Percentiles rank a stretch among this genome's conserved stretches.
phyloP scores from a whole-genome alignment of 2,797 vertebrate genomes.

The Pantherophis alleghaniensis region DNA sequence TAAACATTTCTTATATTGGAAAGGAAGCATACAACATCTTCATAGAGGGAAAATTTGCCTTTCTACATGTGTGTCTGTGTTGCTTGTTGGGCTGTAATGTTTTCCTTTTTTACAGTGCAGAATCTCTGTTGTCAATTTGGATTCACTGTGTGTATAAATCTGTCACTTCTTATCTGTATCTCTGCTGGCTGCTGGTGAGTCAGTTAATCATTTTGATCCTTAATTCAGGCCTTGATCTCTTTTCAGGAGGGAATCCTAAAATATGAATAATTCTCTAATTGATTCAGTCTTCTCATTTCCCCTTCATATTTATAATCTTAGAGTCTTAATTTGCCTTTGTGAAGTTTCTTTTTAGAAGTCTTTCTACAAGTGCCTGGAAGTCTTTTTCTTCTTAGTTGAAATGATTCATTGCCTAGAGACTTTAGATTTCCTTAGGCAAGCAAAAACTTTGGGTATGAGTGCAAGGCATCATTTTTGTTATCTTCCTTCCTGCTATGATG shows the following conservation, averaged over 20 bases:
- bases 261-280: conserved; percentile 44
- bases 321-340: conserved; percentile 33
- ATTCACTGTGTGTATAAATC: conserved; percentile 24
- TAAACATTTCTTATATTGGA: conserved; percentile 20
- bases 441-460: not conserved
- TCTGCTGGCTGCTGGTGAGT: conserved; percentile 31
- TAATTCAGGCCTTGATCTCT: conserved; percentile 51
- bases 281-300: conserved; percentile 33
- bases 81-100: conserved; percentile 48
- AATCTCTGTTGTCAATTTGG: conserved; percentile 31
- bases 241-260: conserved; percentile 39
- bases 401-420: not conserved
- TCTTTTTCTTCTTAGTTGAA: conserved; percentile 17
- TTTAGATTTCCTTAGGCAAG: conserved; percentile 23
- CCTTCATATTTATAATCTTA: conserved; percentile 34
- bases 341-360: not conserved
- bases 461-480: conserved; percentile 4
- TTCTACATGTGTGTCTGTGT: not conserved
- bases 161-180: conserved; percentile 37
- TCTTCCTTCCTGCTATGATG: conserved; percentile 6
- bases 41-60: not conserved
- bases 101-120: conserved; percentile 37
- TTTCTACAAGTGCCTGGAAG: not conserved
- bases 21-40: conserved; percentile 38
- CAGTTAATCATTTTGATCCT: conserved; percentile 50